Evolutionary conservation across 30 jellyfish, hydroid and myxozoan species (phyloP), one percentile per base, ranked within the genome.

Genomic region (Rhopilema esculentum): DNA sequence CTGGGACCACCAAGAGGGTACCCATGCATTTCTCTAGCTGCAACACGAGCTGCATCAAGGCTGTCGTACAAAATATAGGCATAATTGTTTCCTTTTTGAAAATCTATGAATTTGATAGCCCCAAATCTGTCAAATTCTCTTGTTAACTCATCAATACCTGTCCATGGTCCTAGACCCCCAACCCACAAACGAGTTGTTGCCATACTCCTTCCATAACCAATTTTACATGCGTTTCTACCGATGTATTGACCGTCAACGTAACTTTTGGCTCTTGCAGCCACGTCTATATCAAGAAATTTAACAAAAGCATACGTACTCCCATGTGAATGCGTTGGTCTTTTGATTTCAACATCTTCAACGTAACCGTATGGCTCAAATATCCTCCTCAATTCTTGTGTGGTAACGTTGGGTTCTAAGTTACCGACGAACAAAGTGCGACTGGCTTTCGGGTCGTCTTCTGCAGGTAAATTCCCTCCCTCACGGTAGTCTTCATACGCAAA

Each of bases 51-150:
- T 21, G 99, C 99, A 83, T 95, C 99, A 30, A 89, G 85, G 79
- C 99, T 95, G 77, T 95, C 99, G 75, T 84, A 95, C 83, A 90
- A 81, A 6, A 95, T 74, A 73, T 90, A 90, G 0, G 97, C 99
- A 90, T 75, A 92, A 62, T 88, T 85, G 52, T 83, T 87, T 57
- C 97, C 97, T 69, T 95, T 95, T 40, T 28, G 82, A 82, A 84
- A 95, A 81, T 87, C 97, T 66, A 95, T 90, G 86, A 79, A 74
- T 76, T 97, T 79, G 28, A 95, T 80, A 33, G 99, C 97, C 33
- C 99, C 99, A 86, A 95, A 95, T 27, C 99, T 91, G 63, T 95
- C 99, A 87, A 95, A 95, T 85, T 95, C 99, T 33, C 99, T 76
- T 15, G 93, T 95, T 33, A 95, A 88, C 89, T 91, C 92, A n/a